These are phyloP conservation scores for Volucella bombylans DNA, from an alignment of 2,888 invertebrate species.

Conservation along the genomic window DNA sequence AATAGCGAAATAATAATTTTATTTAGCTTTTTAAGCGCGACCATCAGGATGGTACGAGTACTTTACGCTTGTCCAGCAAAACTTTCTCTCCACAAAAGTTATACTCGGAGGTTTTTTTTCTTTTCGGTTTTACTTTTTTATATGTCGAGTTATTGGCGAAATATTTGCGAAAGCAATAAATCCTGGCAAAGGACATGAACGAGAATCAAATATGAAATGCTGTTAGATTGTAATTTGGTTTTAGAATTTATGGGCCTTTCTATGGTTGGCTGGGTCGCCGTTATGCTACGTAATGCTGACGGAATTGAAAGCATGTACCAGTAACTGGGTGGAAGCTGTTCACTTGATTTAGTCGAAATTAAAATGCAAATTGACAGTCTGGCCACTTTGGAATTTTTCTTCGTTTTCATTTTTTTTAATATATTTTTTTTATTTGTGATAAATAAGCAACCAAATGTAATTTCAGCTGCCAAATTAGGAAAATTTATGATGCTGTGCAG, in stretches of 20 bases:
- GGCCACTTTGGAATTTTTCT: slow-evolving; percentile 38
- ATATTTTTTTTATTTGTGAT: slow-evolving; percentile 12
- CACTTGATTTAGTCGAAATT: slow-evolving; percentile 68
- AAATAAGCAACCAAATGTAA: slow-evolving; percentile 52
- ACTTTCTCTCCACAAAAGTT: slow-evolving; percentile 51
- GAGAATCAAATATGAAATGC: slow-evolving; percentile 73
- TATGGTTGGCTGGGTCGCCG: slow-evolving; percentile 53
- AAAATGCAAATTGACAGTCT: slow-evolving; percentile 72
- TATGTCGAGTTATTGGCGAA: slow-evolving; percentile 64
- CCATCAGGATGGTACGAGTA: slow-evolving; percentile 11
- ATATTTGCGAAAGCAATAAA: slow-evolving; percentile 72
- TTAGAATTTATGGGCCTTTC: slow-evolving; percentile 70
- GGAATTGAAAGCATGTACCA: slow-evolving; percentile 22
- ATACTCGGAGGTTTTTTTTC: slow-evolving; percentile 14
- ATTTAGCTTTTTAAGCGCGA: slow-evolving; percentile 46
- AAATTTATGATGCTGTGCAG: slow-evolving; percentile 23
- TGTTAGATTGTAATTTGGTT: slow-evolving; percentile 74
- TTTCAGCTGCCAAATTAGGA: slow-evolving; percentile 46
- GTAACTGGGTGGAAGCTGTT: slow-evolving; percentile 44
- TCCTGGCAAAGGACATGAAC: slow-evolving; percentile 71
- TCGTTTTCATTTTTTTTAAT: slow-evolving; percentile 6
- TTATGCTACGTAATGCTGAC: slow-evolving; percentile 30
- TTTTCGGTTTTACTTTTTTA: slow-evolving; percentile 18
- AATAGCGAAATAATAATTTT: slow-evolving; percentile 72
- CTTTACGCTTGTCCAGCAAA: slow-evolving; percentile 69